Base-by-base conservation (phyloP, 2,113 vertebrate species). In the Sturnira hondurensis region DNA sequence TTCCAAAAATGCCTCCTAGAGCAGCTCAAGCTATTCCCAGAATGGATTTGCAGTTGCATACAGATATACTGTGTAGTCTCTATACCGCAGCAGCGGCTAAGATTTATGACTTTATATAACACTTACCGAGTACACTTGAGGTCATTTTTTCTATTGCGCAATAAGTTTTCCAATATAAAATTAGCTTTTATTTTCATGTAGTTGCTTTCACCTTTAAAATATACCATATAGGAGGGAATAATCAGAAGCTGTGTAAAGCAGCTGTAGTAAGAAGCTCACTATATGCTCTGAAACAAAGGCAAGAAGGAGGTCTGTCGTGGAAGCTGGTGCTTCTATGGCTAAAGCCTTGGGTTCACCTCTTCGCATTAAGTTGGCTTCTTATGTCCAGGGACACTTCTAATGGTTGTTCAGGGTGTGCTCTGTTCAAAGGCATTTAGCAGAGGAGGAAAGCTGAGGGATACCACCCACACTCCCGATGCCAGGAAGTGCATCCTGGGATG, bases 51-150 rank as follows among this genome's bases (percentile, higher is more conserved):
- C 13, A 38, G 8, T 89, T 84, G 20, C 85, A 56, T 90, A 63
- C n/a, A 22, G 36, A 36, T 68, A 10, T 47, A 63, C 68, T 4
- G 7, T 80, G 16, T 58, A 52, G 7, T 78, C n/a, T 43, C 7
- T 38, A 61, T 3, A 17, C 5, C 11, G 41, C 28, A 80, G 36
- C 54, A 68, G 38, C 86, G 33, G 28, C 58, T 74, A 58, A 45
- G 67, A 88, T 85, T 90, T 88, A 94, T 77, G 45, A 71, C 80
- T 93, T 76, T 84, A 31, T 81, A 31, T 81, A 85, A 85, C 56
- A 83, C 54, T 91, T 92, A 63, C 47, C 70, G 19, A 89, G n/a
- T 24, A n/a, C 36, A 78, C 9, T 90, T 61, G 47, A 73, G 36
- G 81, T 70, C 80, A 45, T 61, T 80, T 92, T 93, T 94, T 73